Base-by-base conservation (phyloP, 1,140 invertebrate genomes). In the Pristionchus pacificus region DNA sequence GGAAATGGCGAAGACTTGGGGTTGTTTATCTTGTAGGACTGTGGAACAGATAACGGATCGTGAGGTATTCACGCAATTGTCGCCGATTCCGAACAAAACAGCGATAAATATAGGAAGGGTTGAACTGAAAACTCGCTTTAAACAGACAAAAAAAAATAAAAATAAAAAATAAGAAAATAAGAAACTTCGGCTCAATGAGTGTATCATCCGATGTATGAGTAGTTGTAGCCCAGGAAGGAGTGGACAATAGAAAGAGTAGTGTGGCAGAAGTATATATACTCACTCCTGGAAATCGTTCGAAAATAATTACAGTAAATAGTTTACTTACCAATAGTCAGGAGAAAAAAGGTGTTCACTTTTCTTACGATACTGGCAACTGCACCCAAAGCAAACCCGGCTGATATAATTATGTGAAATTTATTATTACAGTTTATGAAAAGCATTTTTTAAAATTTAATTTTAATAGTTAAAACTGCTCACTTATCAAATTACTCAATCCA, bases 401-500 rank as follows among this genome's bases (percentile, higher is more conserved):
- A 49, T 10, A 49, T 19, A 10, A 10, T 6, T 19, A 10, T 10
- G 38, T n/a, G n/a, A n/a, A n/a, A 6, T 10, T 49, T 10, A 19
- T 19, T 19, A 10, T 49, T 19, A 6, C 6, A 49, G 6, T 10
- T 10, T 19, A 49, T 10, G 19, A 49, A 6, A 49, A 49, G 19
- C 6, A 49, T 10, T 6, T 6, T n/a, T n/a, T n/a, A n/a, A n/a
- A n/a, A n/a, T n/a, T n/a, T n/a, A n/a, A n/a, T n/a, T n/a, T n/a
- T n/a, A n/a, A n/a, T n/a, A n/a, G n/a, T n/a, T n/a, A n/a, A n/a
- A 19, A 49, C 6, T 10, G 19, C 70, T 72, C 64, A 65, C 70
- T 72, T 13, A 67, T 60, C 28, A 64, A 66, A 29, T 72, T 64
- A 60, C 70, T 64, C 2, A 55, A 10, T 27, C 70, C 70, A 2